Evolutionary conservation across 1,140 invertebrate species (phyloP).

Genomic region (Chionoecetes opilio): DNA sequence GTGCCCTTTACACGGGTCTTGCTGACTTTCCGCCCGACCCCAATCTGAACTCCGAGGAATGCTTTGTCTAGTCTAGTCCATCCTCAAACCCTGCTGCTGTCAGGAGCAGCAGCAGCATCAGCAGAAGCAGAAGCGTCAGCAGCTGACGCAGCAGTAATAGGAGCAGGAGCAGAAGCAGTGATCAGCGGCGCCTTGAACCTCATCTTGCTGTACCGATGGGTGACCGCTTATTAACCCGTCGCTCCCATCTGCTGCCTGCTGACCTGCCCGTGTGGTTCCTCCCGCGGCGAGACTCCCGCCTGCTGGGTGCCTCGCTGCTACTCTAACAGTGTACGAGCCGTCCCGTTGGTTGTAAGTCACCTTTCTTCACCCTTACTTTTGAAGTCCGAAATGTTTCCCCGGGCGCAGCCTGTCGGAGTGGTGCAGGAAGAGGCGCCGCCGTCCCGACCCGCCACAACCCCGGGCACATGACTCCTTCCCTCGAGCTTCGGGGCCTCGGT

Average conservation of each 20-base stretch:
- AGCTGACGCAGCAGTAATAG: not conserved
- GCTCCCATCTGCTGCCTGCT: not conserved
- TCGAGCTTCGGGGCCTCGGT: not conserved
- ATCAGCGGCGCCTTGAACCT: not conserved
- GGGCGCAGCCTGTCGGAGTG: not conserved
- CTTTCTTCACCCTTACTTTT: constrained; percentile 50
- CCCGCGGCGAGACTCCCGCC: not conserved
- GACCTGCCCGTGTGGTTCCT: not conserved
- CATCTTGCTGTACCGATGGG: not conserved
- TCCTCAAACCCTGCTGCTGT: not conserved
- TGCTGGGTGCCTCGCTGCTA: constrained; percentile 42
- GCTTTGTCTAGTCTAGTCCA: constrained; percentile 71
- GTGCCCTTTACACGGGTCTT: constrained; percentile 65
- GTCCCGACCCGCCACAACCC: not conserved
- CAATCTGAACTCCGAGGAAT: constrained; percentile 51
- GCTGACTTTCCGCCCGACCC: constrained; percentile 68
- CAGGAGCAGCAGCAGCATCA: not conserved
- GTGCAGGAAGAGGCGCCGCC: not conserved
- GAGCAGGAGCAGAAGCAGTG: not conserved
- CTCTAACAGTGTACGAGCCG: constrained; percentile 73
- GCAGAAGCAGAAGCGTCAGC: no score
- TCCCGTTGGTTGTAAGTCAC: constrained; percentile 70
- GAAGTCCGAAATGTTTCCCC: not conserved
- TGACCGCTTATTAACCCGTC: not conserved
- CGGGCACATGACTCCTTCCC: not conserved